A percentile compares a stretch with the other conserved stretches of the same genome.
These are phyloP conservation scores for Halichoerus grypus DNA, from an alignment of 2,113 vertebrate species.

Conservation along the genomic window DNA sequence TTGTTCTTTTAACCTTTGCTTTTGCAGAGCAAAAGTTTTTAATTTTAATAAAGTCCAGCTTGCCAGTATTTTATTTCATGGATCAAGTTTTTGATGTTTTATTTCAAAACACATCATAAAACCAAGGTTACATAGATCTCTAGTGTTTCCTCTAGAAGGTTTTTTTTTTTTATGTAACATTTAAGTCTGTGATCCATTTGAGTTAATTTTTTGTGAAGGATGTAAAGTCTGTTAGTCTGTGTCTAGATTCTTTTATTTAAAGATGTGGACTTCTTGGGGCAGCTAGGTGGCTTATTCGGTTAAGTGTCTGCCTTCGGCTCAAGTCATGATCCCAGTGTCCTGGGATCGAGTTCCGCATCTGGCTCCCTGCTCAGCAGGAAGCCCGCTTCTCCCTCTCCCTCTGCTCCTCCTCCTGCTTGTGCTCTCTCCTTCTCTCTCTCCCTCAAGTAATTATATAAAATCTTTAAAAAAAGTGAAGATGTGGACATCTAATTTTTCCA, in stretches of 20 bases:
- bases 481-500: neutral
- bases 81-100: neutral
- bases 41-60: neutral
- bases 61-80: neutral
- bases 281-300: too few relatives aligned
- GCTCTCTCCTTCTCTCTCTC: too few relatives aligned
- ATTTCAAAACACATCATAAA: neutral
- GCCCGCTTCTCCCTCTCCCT: too few relatives aligned
- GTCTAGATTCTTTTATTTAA: neutral
- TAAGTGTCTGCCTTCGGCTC: too few relatives aligned
- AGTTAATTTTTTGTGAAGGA: neutral
- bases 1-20: neutral
- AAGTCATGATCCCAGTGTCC: too few relatives aligned
- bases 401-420: too few relatives aligned
- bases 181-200: neutral
- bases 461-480: too few relatives aligned
- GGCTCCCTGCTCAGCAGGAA: too few relatives aligned
- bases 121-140: neutral
- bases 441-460: too few relatives aligned
- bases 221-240: neutral
- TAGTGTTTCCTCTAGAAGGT: neutral
- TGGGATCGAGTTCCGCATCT: too few relatives aligned
- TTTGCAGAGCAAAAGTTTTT: neutral
- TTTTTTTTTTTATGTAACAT: neutral
- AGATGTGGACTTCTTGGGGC: neutral